Conservation (phyloP, 2,888 invertebrate genomes). For the Ethmia dodecea region DNA sequence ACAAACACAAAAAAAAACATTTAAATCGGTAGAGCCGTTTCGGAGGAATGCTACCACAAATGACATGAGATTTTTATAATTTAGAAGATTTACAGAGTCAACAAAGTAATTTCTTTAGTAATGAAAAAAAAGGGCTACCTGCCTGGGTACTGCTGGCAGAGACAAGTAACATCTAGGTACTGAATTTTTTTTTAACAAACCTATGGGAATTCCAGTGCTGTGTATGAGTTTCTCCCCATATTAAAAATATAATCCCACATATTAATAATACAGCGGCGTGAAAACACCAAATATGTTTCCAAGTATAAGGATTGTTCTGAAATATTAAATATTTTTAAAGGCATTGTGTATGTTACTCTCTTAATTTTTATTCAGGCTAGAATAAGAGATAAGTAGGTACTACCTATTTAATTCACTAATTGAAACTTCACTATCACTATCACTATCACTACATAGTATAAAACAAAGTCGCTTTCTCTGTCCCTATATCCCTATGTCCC, state of each 20-base stretch:
- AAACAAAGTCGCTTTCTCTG: no score
- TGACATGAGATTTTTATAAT: not conserved
- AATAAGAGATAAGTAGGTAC: conserved; percentile 4
- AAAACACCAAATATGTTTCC: conserved; percentile 68
- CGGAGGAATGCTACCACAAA: no score
- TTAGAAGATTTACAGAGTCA: not conserved
- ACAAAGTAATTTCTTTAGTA: not conserved
- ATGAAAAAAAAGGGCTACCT: no score
- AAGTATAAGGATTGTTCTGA: conserved; percentile 44
- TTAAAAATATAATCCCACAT: conserved; percentile 51
- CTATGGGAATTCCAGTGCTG: conserved; percentile 50
- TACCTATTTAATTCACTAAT: not conserved
- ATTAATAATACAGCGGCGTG: conserved; percentile 50
- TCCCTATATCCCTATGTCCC: no score
- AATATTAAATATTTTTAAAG: conserved; percentile 15
- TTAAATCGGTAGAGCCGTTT: no score
- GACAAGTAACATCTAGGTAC: no score
- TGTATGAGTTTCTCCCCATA: conserved; percentile 56
- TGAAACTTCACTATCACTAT: no score
- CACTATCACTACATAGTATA: no score
- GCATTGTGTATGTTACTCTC: no score
- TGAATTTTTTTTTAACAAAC: not conserved
- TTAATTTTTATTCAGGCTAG: conserved; percentile 3
- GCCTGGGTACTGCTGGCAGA: no score
- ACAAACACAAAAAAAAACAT: no score